These are phyloP conservation scores for Nysson spinosus DNA, from an alignment of 2,888 invertebrate species.

Conservation along the genomic window DNA sequence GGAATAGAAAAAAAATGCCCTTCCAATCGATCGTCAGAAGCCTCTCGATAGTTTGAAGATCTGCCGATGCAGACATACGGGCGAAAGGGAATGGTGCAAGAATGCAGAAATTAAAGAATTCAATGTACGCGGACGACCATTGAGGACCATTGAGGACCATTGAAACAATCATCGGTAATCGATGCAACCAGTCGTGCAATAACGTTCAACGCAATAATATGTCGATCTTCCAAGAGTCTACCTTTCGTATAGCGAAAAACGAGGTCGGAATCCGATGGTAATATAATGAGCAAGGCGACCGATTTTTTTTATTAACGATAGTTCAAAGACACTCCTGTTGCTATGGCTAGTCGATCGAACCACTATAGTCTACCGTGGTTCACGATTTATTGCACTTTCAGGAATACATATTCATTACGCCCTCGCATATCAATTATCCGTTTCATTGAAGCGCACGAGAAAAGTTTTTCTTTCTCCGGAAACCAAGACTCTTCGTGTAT, in stretches of 20 bases:
- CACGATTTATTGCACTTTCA: constrained; percentile 23
- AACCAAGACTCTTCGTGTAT: too few relatives aligned
- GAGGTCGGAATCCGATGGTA: neutral
- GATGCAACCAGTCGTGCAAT: constrained; percentile 15
- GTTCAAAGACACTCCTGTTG: neutral
- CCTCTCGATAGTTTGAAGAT: constrained; percentile 31
- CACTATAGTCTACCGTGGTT: neutral
- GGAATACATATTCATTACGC: constrained; percentile 16
- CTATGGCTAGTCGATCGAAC: neutral
- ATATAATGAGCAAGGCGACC: constrained; percentile 1
- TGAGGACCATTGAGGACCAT: too few relatives aligned
- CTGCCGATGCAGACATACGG: constrained; percentile 1
- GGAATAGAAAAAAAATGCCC: constrained; percentile 11
- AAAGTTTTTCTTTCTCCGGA: too few relatives aligned
- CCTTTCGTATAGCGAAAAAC: constrained; percentile 32
- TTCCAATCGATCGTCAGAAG: constrained; percentile 8
- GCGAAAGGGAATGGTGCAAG: constrained; percentile 5
- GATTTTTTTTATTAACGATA: constrained; percentile 1
- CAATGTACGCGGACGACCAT: too few relatives aligned
- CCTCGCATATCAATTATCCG: too few relatives aligned
- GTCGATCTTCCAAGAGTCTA: constrained; percentile 15
- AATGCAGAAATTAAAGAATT: constrained; percentile 22
- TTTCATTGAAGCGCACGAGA: too few relatives aligned
- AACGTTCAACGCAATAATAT: constrained; percentile 28
- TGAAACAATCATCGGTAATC: constrained; percentile 25